Conservation (phyloP, 2,797 vertebrate genomes). For the Notoglanidium macrostoma region DNA sequence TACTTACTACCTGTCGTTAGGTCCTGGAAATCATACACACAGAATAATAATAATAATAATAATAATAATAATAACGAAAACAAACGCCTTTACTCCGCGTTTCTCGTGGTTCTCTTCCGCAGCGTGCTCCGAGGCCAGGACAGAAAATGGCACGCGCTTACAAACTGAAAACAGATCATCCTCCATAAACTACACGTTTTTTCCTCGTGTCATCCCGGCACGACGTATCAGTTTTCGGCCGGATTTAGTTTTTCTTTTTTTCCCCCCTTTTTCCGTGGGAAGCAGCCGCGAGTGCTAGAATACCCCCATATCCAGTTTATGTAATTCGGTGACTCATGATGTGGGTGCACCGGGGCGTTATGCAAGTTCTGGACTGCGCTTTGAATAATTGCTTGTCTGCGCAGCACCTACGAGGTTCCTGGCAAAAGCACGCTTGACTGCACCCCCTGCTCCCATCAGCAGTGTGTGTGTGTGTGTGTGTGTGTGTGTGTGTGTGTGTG, state of each 20-base stretch:
- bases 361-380: slow-evolving; percentile 58
- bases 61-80: not conserved
- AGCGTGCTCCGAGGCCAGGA: not conserved
- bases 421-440: slow-evolving; percentile 25
- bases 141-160: not conserved
- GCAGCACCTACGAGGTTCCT: slow-evolving; percentile 51
- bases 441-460: slow-evolving; percentile 31
- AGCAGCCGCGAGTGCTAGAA: slow-evolving; percentile 40
- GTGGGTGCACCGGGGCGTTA: slow-evolving; percentile 59
- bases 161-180: slow-evolving; percentile 19
- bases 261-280: slow-evolving; percentile 32
- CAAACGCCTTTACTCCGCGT: not conserved
- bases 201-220: slow-evolving; percentile 24
- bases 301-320: slow-evolving; percentile 59
- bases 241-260: not conserved
- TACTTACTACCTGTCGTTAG: too few species aligned
- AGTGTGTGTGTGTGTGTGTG: slow-evolving; percentile 5
- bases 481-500: slow-evolving; percentile 19
- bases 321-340: slow-evolving; percentile 60
- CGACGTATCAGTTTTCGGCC: slow-evolving; percentile 29
- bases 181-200: slow-evolving; percentile 32
- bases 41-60: too few species aligned
- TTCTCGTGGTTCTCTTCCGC: not conserved
- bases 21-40: not conserved
- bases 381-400: slow-evolving; percentile 59